Base-by-base conservation (phyloP, 1,140 invertebrate species). In the Hermetia illucens region DNA sequence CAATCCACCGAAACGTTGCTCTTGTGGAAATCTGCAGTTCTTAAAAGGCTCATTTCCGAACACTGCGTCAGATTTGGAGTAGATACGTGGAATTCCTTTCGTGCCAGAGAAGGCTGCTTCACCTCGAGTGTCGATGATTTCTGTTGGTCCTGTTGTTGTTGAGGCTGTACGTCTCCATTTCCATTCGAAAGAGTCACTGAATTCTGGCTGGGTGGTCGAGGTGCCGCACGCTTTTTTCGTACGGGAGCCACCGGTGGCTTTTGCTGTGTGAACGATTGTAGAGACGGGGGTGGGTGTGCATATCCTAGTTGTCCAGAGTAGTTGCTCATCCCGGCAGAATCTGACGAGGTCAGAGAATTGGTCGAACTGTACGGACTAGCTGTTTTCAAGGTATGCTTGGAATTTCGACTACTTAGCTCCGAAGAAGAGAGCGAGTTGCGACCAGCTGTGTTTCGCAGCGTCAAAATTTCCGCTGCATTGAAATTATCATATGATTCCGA, bases 361-460 rank as follows among this genome's bases (percentile, higher is more conserved):
- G 47, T 60, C 13, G 58, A 61, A 34, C 58, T 61, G 19, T 61
- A 61, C 5, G 57, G 57, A 48, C 55, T 58, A 20, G 55, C 47
- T 1, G 57, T 60, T 36, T 60, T 60, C 2, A 55, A 47, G n/a
- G 48, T 51, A n/a, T 58, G 43, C 40, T 58, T 59, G 6, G 53
- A 58, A 41, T 56, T 46, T 12, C 54, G 50, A 40, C 56, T 58
- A 43, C 58, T 61, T 21, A 58, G 53, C 25, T 61, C 57, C 15
- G 58, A 61, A 36, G 57, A 60, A 39, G 57, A 55, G n/a, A 61
- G 25, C 3, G 58, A 61, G 8, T 60, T 53, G 0, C 55, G 49
- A n/a, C 30, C 29, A 12, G 50, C 45, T 0, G 43, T 41, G 38
- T 59, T 52, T 15, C 36, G 24, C 18, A 59, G 46, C 42, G 56